phyloP scores from a whole-genome alignment of 1,140 invertebrate genomes.

The Drosophila parvula region DNA sequence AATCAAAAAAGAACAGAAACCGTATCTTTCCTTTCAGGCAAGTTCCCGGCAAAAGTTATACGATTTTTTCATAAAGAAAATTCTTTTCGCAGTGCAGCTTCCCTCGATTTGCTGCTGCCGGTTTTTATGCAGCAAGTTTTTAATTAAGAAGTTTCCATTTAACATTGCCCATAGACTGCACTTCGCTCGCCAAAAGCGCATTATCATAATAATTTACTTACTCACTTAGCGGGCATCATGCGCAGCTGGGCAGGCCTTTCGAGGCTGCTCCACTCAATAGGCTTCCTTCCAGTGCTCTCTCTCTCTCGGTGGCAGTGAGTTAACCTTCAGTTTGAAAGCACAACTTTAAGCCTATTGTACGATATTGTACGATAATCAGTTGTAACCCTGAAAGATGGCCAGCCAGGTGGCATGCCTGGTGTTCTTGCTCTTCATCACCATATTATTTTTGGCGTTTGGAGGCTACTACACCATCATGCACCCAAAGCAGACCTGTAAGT shows the following conservation, averaged over 20 bases:
- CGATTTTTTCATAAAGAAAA: background rate
- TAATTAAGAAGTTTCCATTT: constrained; percentile 81
- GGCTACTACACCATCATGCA: constrained; percentile 25
- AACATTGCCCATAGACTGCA: constrained; percentile 50
- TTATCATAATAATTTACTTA: constrained; percentile 79
- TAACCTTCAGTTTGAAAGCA: constrained; percentile 22
- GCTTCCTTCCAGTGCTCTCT: background rate
- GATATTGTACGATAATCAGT: background rate
- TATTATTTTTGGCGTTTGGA: background rate
- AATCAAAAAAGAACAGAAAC: background rate
- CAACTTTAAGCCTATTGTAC: constrained; percentile 6
- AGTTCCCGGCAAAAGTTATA: background rate
- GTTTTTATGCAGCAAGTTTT: constrained; percentile 71
- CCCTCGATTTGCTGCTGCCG: constrained; percentile 31
- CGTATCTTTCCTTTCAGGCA: too few species aligned
- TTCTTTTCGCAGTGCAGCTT: constrained; percentile 16
- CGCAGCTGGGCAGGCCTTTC: background rate
- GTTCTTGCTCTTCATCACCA: background rate
- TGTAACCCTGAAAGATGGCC: background rate
- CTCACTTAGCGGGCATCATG: constrained; percentile 49
- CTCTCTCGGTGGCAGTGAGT: constrained; percentile 13
- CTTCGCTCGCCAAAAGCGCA: constrained; percentile 32
- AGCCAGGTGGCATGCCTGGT: constrained; percentile 20
- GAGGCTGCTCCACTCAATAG: background rate
- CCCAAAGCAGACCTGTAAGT: constrained; percentile 12